Base-by-base conservation (phyloP, 2,888 invertebrate species). In the Ctenicera cuprea region DNA sequence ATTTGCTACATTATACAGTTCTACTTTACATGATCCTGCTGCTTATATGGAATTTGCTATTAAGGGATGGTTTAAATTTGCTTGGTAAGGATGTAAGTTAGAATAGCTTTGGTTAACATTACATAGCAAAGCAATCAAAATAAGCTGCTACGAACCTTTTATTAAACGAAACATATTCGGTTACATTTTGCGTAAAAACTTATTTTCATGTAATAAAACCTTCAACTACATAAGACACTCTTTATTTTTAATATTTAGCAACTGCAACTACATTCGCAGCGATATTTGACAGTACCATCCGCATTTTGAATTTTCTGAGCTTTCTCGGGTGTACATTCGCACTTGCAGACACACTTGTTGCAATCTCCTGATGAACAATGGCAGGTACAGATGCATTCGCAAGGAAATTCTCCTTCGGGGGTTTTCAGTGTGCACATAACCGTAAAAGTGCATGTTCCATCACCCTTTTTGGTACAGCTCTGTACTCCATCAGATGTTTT, bases 331-430 rank as follows among this genome's bases (percentile, higher is more conserved):
- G 66, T 75, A 26, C 76, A 76, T 16, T 72, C 37, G 43, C 74
- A 75, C n/a, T 75, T 64, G 45, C 76, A 76, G 8, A 59, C 62
- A 30, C 76, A 76, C 12, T 66, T 73, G 1, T 71, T 37, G 71
- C 76, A 75, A 26, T 75, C 57, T 5, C 59, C 64, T 14, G 16
- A 38, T 12, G 52, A 18, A 20, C 67, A 65, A 16, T 41, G 43
- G 30, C 76, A 76, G 1, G 57, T 76, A 43, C 74, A 76, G 38
- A 72, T 37, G 33, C 76, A 76, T 68, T 76, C 76, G 12, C 76
- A 76, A 16, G 61, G 65, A 52, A 63, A 62, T 48, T 75, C 74
- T 41, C 74, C 68, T 68, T 74, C 76, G 7, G 74, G 70, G 8
- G 72, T 76, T 11, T 41, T 61, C 2, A 76, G 37, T 11, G 54